These are phyloP conservation scores for Masnerella sp. DNA, from an alignment of 2,888 invertebrate species.

Conservation along the genomic window DNA sequence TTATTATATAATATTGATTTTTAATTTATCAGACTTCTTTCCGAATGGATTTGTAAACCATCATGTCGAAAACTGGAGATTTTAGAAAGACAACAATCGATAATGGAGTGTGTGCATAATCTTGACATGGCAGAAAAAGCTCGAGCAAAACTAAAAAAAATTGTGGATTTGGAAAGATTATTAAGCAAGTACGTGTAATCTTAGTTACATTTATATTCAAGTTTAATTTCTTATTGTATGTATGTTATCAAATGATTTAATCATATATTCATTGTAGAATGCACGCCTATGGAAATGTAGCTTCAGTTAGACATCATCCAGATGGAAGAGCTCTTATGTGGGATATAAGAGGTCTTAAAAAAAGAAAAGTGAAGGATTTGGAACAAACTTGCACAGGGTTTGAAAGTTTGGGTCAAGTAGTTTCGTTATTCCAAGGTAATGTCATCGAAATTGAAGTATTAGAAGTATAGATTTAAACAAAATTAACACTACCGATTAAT, in stretches of 20 bases:
- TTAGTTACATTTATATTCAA: constrained; percentile 1
- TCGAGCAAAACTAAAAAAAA: constrained; percentile 83
- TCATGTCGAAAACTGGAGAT: constrained; percentile 88
- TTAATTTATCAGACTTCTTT: constrained; percentile 82
- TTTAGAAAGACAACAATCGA: constrained; percentile 88
- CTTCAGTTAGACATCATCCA: constrained; percentile 88
- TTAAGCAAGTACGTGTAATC: constrained; percentile 86
- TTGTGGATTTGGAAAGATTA: constrained; percentile 96
- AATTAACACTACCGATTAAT: no score
- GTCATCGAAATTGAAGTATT: no score
- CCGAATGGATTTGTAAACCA: constrained; percentile 96
- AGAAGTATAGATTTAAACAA: no score
- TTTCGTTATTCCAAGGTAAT: constrained; percentile 80
- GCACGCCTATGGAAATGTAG: constrained; percentile 90
- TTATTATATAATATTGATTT: constrained; percentile 5
- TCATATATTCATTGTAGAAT: constrained; percentile 81
- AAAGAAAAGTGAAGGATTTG: constrained; percentile 93
- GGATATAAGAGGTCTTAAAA: constrained; percentile 92
- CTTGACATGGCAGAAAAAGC: constrained; percentile 82
- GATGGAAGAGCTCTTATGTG: constrained; percentile 96
- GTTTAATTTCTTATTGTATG: no score
- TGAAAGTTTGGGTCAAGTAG: constrained; percentile 82
- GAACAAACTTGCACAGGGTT: constrained; percentile 90
- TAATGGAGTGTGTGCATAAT: constrained; percentile 85
- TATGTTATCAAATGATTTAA: background rate